Base-by-base conservation (phyloP, 2,797 vertebrate genomes). In the Saguinus oedipus region DNA sequence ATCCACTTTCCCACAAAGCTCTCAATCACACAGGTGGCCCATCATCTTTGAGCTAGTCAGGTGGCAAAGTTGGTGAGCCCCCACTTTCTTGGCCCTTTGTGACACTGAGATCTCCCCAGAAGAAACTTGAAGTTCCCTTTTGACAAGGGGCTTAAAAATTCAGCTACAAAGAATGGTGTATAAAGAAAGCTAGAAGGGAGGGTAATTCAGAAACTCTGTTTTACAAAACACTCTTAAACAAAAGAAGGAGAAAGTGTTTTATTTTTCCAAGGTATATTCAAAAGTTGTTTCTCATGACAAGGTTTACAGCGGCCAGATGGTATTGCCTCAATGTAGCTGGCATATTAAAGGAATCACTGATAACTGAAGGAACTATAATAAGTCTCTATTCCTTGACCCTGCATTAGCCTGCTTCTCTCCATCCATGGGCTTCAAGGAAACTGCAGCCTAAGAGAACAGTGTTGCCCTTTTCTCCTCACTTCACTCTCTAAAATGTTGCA, bases 401-500 rank as follows among this genome's bases (percentile, higher is more conserved):
- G 46, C 75, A 90, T 90, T 72, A 89, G 78, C 88, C 97, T 94
- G 91, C 55, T 90, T 97, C 97, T 96, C 95, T 98, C 94, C 79
- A 85, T 96, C 97, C 97, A 93, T 93, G 95, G 93, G 72, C 94
- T 7, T 59, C n/a, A 96, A 98, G 88, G 96, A 97, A 97, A 91
- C 19, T 48, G 48, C 68, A 93, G 89, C 68, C 90, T 93, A n/a
- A 90, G 61, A 22, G 0, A 90, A 95, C 64, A 90, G 50, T 92
- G 57, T 88, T 96, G 30, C 81, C 97, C 86, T 88, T 78, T 93
- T 94, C 95, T 94, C 93, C 92, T 97, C 80, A 80, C 93, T 97
- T n/a, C 48, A 90, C 64, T 30, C 96, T 93, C 59, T 50, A 55
- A 72, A 5, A 1, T 95, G 27, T 61, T 68, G 80, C 95, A 93